Conservation (phyloP, 1,140 invertebrate species). For the Hylaeus anthracinus region DNA sequence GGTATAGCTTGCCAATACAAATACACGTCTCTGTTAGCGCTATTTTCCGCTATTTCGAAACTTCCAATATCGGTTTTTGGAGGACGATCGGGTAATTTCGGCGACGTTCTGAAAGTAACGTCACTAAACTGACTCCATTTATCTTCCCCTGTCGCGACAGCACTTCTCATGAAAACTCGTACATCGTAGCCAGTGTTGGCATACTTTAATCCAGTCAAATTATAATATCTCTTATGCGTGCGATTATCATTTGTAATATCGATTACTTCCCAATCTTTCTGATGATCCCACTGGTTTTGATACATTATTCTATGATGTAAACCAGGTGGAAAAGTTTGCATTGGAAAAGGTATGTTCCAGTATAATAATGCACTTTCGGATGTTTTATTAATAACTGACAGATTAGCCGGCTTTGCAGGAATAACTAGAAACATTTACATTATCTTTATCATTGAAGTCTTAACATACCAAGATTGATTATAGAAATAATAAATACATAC, state of each 20-base stretch:
- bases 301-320: conserved; percentile 84
- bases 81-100: conserved; percentile 83
- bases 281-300: conserved; percentile 83
- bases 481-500: conserved; percentile 63
- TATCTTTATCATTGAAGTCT: not conserved
- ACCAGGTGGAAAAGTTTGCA: conserved; percentile 83
- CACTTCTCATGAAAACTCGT: conserved; percentile 83
- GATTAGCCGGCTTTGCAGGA: conserved; percentile 82
- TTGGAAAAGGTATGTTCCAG: conserved; percentile 83
- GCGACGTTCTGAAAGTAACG: conserved; percentile 82
- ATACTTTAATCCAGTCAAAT: conserved; percentile 83
- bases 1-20: conserved; percentile 87
- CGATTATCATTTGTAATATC: conserved; percentile 69
- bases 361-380: conserved; percentile 82
- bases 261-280: conserved; percentile 80
- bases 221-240: conserved; percentile 75
- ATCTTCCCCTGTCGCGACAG: conserved; percentile 78
- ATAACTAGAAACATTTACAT: conserved; percentile 79
- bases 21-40: conserved; percentile 81
- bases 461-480: not conserved
- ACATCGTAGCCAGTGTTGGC: conserved; percentile 86
- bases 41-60: conserved; percentile 83
- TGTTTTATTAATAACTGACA: conserved; percentile 82
- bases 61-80: conserved; percentile 85
- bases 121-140: conserved; percentile 85